phyloP scores from a whole-genome alignment of 2,797 vertebrate genomes.

The Manis javanica region DNA sequence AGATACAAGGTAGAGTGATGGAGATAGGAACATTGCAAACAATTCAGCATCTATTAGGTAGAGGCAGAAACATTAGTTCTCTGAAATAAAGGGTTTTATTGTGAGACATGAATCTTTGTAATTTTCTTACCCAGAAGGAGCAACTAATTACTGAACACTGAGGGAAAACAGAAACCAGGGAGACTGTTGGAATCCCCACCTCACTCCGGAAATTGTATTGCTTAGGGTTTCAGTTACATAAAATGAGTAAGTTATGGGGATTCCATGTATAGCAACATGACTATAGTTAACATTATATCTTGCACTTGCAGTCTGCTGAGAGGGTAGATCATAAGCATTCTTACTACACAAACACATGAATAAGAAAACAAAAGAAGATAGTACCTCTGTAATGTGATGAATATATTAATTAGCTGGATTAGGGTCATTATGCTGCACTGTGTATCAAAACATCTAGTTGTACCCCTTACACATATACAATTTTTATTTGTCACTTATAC shows the following conservation, averaged over 20 bases:
- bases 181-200: background rate
- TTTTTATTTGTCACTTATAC: background rate
- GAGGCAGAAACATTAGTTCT: background rate
- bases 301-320: background rate
- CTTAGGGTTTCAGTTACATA: background rate
- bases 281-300: background rate
- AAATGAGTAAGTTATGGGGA: background rate
- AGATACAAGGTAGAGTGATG: background rate
- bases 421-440: background rate
- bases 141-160: background rate
- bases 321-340: background rate
- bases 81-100: conserved; percentile 23
- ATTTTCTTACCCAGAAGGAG: background rate
- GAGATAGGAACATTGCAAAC: background rate
- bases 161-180: background rate
- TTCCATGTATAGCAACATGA: background rate
- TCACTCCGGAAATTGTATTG: background rate
- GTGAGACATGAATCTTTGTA: background rate
- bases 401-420: background rate
- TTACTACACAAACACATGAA: background rate
- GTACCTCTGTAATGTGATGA: background rate
- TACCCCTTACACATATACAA: background rate
- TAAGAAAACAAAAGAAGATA: background rate
- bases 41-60: background rate
- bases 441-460: background rate